phyloP scores from a whole-genome alignment of 2,113 vertebrate genomes.

The Phainopepla nitens region DNA sequence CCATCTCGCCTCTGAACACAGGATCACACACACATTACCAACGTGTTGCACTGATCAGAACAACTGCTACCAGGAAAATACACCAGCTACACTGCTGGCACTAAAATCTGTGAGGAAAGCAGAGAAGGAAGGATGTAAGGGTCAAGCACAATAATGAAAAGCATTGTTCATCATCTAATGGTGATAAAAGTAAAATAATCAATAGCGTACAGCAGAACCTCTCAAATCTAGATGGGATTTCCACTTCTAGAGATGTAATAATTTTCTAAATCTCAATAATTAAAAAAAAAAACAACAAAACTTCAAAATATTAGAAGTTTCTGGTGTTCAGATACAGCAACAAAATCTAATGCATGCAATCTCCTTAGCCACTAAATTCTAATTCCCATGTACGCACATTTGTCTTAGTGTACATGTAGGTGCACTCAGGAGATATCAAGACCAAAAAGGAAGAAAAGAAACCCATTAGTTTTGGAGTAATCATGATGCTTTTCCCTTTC shows the following conservation, averaged over 20 bases:
- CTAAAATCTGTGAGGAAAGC: neutral
- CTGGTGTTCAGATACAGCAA: neutral
- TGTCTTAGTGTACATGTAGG: neutral
- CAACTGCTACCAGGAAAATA: neutral
- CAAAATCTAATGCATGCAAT: neutral
- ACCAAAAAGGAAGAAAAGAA: neutral
- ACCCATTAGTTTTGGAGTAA: neutral
- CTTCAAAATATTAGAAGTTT: neutral
- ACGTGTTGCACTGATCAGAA: fast-evolving
- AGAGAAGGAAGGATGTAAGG: neutral
- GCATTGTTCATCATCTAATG: neutral
- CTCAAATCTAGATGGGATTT: neutral
- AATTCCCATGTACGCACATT: neutral
- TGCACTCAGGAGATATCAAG: neutral
- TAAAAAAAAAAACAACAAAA: neutral
- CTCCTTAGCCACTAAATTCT: neutral
- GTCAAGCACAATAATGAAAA: neutral
- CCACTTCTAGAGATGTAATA: neutral
- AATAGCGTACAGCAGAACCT: neutral
- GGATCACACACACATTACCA: neutral
- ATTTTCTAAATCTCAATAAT: neutral
- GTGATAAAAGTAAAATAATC: neutral
- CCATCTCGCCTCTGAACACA: neutral
- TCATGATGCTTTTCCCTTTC: neutral
- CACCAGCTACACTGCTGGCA: neutral